Base-by-base conservation (phyloP, 2,888 invertebrate genomes). In the Allophyes oxyacanthae region DNA sequence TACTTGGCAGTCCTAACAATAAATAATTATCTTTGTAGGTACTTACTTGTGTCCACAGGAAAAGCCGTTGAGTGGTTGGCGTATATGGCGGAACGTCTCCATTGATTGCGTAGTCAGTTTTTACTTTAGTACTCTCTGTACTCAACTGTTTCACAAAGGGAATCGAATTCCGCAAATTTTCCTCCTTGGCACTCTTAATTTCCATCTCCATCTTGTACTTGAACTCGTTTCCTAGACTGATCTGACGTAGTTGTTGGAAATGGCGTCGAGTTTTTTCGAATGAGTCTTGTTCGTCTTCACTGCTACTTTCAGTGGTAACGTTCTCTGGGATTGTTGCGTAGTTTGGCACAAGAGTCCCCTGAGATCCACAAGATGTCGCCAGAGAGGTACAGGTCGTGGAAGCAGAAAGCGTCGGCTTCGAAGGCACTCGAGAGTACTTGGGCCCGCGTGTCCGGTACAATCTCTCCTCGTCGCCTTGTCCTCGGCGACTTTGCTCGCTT, bases 141-240 rank as follows among this genome's bases (percentile, higher is more conserved):
- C 95, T 95, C 56, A 95, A 87, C 83, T 95, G 95, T 74, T 95
- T 91, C 0, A 95, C 95, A 74, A 93, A 95, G 28, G 96, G 95
- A 67, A 95, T 91, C n/a, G 95, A 93, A 78, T 93, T 95, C 15
- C 95, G 91, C 55, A 95, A 81, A 79, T 95, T 95, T 76, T 95
- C 95, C 50, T 95, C 94, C 71, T 95, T 95, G 28, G 95, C 95
- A 68, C 88, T 90, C 82, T 95, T 95, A 49, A 95, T 95, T 84
- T 95, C 95, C 96, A 95, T 95, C 85, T 95, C 95, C 93, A 94
- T 94, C 77, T 94, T 94, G 86, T 94, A 94, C 88, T 94, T 96
- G 74, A 95, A 95, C 70, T 95, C 95, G 85, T 95, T 95, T 65
- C 95, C 95, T 77, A 95, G 88, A 83, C 95, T 95, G 63, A 95